These are phyloP conservation scores for Deilephila elpenor DNA, from an alignment of 2,888 invertebrate genomes.

Conservation along the genomic window DNA sequence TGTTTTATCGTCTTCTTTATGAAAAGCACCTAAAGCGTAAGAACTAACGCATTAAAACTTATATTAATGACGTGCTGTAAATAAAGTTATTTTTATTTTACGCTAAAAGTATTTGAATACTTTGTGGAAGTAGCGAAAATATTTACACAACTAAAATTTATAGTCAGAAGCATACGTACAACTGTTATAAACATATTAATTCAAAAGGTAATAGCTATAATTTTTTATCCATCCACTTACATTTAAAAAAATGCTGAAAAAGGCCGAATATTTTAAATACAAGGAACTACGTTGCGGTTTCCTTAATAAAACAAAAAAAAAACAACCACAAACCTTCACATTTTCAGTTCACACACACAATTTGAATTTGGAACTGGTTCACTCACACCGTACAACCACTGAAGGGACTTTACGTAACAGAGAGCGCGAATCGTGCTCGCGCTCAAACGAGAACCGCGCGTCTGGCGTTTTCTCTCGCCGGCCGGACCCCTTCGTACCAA, in stretches of 20 bases:
- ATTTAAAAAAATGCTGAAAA: background rate
- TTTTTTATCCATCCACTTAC: background rate
- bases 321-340: slow-evolving; percentile 58
- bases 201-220: background rate
- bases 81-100: slow-evolving; percentile 4
- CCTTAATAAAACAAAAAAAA: slow-evolving; percentile 24
- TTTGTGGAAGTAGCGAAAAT: slow-evolving; percentile 4
- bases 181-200: background rate
- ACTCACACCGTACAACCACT: slow-evolving; percentile 41
- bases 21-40: background rate
- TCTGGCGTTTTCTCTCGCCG: slow-evolving; percentile 63
- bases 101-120: slow-evolving; percentile 1
- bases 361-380: slow-evolving; percentile 45
- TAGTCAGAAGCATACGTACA: background rate
- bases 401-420: slow-evolving; percentile 60
- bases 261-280: background rate
- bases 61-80: background rate
- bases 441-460: slow-evolving; percentile 68
- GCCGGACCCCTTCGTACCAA: slow-evolving; percentile 44
- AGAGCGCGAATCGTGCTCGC: slow-evolving; percentile 68
- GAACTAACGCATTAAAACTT: background rate
- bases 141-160: background rate
- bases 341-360: slow-evolving; percentile 51
- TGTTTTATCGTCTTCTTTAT: background rate
- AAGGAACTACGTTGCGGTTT: slow-evolving; percentile 21